Evolutionary conservation across 2,888 invertebrate species (phyloP).

Genomic region (Liodrosophila aerea): DNA sequence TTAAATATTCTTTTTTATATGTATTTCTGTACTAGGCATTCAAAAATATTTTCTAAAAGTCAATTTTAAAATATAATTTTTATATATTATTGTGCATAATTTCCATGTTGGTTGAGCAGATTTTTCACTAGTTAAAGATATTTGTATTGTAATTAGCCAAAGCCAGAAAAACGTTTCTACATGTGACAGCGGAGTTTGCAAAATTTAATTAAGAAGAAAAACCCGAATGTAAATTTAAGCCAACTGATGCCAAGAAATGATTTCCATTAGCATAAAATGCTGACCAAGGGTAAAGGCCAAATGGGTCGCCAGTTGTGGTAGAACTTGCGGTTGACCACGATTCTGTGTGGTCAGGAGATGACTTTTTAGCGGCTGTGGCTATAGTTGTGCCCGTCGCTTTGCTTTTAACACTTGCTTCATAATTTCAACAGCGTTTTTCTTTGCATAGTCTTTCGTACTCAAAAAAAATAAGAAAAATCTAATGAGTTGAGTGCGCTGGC

Average conservation of each 20-base stretch:
- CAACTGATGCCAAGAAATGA: slow-evolving; percentile 55
- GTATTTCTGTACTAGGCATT: too few species aligned
- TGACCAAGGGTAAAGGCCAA: slow-evolving; percentile 25
- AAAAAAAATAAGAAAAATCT: slow-evolving; percentile 6
- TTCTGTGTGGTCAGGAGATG: slow-evolving; percentile 64
- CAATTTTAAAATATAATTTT: too few species aligned
- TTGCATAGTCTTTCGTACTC: slow-evolving; percentile 10
- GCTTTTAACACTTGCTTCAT: slow-evolving; percentile 35
- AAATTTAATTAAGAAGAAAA: too few species aligned
- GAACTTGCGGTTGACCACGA: slow-evolving; percentile 46
- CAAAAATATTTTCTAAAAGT: too few species aligned
- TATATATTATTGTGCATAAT: too few species aligned
- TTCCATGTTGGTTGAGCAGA: too few species aligned
- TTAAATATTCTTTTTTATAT: too few species aligned
- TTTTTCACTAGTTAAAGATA: too few species aligned
- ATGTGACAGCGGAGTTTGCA: too few species aligned
- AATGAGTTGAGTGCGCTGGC: slow-evolving; percentile 19
- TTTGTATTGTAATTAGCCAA: too few species aligned
- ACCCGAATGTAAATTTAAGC: neutral
- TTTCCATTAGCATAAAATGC: slow-evolving; percentile 54
- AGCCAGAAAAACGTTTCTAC: too few species aligned
- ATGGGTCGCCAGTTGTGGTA: slow-evolving; percentile 8
- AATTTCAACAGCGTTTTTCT: slow-evolving; percentile 36
- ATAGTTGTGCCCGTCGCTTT: slow-evolving; percentile 17
- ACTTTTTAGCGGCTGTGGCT: slow-evolving; percentile 41